These are phyloP conservation scores for Gryllus longicercus DNA, from an alignment of 2,888 invertebrate species.

Conservation along the genomic window DNA sequence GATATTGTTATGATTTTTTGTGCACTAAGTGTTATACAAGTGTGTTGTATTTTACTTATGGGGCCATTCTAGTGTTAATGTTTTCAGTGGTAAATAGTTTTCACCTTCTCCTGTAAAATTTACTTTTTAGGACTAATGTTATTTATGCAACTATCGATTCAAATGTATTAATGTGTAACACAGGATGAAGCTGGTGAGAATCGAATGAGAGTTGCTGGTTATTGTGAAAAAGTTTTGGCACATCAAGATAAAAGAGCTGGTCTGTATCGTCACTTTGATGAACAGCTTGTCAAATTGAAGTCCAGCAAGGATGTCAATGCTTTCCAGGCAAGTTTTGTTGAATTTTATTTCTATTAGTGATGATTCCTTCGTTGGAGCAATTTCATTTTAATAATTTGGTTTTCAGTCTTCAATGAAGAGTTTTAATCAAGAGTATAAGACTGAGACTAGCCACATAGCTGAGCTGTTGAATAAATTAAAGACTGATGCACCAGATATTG, in stretches of 20 bases:
- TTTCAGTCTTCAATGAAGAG: conserved; percentile 52
- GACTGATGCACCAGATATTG: conserved; percentile 56
- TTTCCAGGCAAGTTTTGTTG: conserved; percentile 42
- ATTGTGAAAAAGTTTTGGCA: conserved; percentile 55
- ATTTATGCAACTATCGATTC: background rate
- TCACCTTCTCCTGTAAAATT: too few relatives aligned
- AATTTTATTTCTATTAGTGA: background rate
- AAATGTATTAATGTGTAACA: background rate
- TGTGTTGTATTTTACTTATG: too few relatives aligned
- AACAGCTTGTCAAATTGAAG: conserved; percentile 59
- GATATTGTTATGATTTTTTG: too few relatives aligned
- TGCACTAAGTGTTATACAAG: too few relatives aligned
- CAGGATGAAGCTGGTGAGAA: conserved; percentile 55
- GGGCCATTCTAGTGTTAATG: too few relatives aligned
- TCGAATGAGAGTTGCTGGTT: conserved; percentile 48
- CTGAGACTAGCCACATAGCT: conserved; percentile 52
- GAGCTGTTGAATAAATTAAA: conserved; percentile 55
- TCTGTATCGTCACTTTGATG: conserved; percentile 59
- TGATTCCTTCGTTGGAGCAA: background rate
- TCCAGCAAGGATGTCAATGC: conserved; percentile 55
- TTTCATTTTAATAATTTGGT: background rate
- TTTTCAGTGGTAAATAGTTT: too few relatives aligned
- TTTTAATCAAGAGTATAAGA: conserved; percentile 58
- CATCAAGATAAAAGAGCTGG: conserved; percentile 58
- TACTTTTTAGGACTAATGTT: too few relatives aligned